These are phyloP conservation scores for Sander lucioperca DNA, from an alignment of 2,113 vertebrate genomes.

Conservation along the genomic window DNA sequence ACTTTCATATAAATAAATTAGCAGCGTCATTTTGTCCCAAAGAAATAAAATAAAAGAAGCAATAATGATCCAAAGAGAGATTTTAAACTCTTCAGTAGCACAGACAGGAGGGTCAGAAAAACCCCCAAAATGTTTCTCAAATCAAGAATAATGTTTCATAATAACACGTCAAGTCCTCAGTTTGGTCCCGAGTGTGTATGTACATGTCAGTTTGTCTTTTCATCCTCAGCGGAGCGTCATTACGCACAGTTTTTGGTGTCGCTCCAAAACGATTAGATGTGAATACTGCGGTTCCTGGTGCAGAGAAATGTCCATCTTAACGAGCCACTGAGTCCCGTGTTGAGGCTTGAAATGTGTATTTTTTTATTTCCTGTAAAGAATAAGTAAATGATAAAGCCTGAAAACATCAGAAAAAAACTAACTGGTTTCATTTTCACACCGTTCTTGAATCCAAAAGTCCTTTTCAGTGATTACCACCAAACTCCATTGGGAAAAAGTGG, in stretches of 20 bases:
- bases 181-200: constrained; percentile 71
- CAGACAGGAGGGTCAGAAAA: too few species aligned
- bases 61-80: neutral
- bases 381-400: neutral
- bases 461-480: neutral
- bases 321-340: constrained; percentile 8
- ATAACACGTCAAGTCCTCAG: constrained; percentile 9
- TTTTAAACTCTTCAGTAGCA: neutral
- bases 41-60: neutral
- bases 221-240: constrained; percentile 17
- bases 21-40: constrained; percentile 73
- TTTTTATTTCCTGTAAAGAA: neutral
- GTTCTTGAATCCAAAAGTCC: neutral
- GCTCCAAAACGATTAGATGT: neutral
- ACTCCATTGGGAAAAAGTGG: neutral
- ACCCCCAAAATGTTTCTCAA: neutral
- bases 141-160: neutral
- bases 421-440: neutral
- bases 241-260: constrained; percentile 12
- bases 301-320: neutral
- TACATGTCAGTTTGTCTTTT: constrained; percentile 31
- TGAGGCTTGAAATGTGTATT: neutral
- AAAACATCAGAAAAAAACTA: neutral
- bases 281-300: neutral
- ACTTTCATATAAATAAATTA: constrained; percentile 81